Percentiles rank a stretch among this genome's conserved stretches.
Conservation (phyloP, 2,888 invertebrate genomes). For the Chrysolina oricalcia region DNA sequence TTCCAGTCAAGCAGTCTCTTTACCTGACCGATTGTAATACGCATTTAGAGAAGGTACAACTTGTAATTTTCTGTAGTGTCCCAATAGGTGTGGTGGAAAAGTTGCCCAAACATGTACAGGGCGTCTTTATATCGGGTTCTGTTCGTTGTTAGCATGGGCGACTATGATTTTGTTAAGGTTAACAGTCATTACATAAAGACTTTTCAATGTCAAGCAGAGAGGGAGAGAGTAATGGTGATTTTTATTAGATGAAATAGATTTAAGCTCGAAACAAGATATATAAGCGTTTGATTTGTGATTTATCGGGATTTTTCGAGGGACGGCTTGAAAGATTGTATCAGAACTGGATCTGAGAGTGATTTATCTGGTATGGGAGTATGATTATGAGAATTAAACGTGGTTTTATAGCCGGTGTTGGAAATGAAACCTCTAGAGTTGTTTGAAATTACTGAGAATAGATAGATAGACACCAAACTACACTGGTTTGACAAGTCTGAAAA, state of each 20-base stretch:
- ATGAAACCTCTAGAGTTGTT: no score
- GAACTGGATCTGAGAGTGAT: background rate
- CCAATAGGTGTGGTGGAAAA: slow-evolving; percentile 65
- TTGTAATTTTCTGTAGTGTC: slow-evolving; percentile 56
- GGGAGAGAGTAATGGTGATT: slow-evolving; percentile 14
- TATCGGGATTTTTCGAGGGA: background rate
- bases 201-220: slow-evolving; percentile 66
- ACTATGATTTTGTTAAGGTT: slow-evolving; percentile 66
- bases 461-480: no score
- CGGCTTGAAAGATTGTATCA: background rate
- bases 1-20: slow-evolving; percentile 41
- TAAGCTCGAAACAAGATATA: background rate
- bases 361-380: background rate
- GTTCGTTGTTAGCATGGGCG: slow-evolving; percentile 49
- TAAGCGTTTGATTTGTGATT: slow-evolving; percentile 2
- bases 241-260: slow-evolving; percentile 24
- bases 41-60: slow-evolving; percentile 63
- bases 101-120: slow-evolving; percentile 54
- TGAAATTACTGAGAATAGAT: no score
- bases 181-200: slow-evolving; percentile 70
- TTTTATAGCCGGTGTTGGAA: no score
- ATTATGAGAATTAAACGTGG: no score
- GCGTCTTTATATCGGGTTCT: slow-evolving; percentile 39
- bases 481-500: no score
- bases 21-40: slow-evolving; percentile 59